Base-by-base conservation (phyloP, 2,888 invertebrate species). In the Agrotis exclamationis region DNA sequence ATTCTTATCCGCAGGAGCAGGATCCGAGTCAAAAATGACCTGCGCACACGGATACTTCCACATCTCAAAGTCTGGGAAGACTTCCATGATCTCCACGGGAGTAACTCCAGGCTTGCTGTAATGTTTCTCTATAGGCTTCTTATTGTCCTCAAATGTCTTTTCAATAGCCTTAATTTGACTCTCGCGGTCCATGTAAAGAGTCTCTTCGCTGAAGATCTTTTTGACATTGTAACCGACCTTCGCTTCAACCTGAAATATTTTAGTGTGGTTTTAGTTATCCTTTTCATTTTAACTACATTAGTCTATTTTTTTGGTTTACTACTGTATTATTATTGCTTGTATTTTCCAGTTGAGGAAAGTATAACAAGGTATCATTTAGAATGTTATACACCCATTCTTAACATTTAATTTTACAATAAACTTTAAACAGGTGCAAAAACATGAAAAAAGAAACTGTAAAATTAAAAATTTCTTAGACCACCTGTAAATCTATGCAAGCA, bases 1-100 rank as follows among this genome's bases (percentile, higher is more conserved):
- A 86, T 98, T 97, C 89, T 98, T 98, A 72, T 98, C 99, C 54
- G 97, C 96, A 0, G 99, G 99, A 9, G 99, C 99, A 14, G 99
- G 99, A 95, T 99, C 99, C 0, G 99, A 98, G 93, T 99, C 99
- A 92, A 99, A 99, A 89, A 99, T 99, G 80, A 99, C 99, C 93
- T 98, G 98, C 59, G 99, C 99, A 93, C 99, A 99, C 0, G 99
- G 99, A 96, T 99, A 99, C 91, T 99, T 99, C 99, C 99, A 99
- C 89, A 99, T 97, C 87, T 98, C 98, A 91, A 99, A 99, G 95
- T 99, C 99, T 16, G 99, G 99, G 94, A 98, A 99, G 22, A 99
- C 97, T 0, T 98, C 97, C 90, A 98, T 96, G 20, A 95, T 88
- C 93, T 99, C 99, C 13, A 99, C 97, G 0, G 99, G 98, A 6